phyloP scores from a whole-genome alignment of 2,113 vertebrate species.

The Uropsilus gracilis region DNA sequence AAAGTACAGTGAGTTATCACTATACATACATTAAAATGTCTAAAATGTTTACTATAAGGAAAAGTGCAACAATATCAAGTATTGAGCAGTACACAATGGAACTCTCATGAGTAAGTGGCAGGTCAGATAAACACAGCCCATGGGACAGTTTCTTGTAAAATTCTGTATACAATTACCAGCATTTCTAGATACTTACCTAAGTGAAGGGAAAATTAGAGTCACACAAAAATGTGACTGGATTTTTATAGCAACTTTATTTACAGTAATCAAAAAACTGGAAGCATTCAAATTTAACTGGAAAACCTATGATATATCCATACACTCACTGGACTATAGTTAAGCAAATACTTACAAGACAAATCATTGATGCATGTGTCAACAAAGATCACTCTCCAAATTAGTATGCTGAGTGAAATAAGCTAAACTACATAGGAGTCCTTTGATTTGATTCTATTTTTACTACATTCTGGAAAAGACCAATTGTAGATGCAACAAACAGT shows the following conservation, averaged over 20 bases:
- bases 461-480: conserved; percentile 9
- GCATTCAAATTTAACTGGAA: background rate
- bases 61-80: background rate
- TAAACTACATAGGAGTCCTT: no score
- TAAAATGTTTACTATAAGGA: conserved; percentile 23
- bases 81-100: background rate
- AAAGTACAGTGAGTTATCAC: background rate
- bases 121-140: background rate
- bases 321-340: background rate
- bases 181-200: background rate
- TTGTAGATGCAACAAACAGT: background rate
- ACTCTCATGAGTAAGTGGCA: no score
- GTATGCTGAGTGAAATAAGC: background rate
- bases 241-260: background rate
- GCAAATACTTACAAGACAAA: background rate
- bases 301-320: background rate
- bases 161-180: background rate
- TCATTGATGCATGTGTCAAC: background rate
- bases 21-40: background rate
- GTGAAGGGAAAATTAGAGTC: background rate
- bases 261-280: background rate
- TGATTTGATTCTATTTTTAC: background rate
- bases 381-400: background rate
- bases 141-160: background rate
- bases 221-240: background rate